Percentiles rank a stretch among this genome's conserved stretches.
Conservation (phyloP, 2,797 vertebrate genomes). For the Vipera latastei region DNA sequence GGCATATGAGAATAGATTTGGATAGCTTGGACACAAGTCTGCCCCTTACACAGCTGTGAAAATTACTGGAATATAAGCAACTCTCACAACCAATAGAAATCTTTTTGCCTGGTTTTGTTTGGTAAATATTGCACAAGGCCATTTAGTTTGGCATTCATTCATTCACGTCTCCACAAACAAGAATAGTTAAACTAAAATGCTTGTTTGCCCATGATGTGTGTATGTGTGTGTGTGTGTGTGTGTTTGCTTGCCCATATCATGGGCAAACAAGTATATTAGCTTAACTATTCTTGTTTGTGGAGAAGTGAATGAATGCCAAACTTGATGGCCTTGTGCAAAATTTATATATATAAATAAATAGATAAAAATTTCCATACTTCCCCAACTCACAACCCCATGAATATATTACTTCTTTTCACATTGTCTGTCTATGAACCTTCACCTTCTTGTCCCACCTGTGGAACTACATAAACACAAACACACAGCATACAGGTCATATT, state of each 20-base stretch:
- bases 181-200: neutral
- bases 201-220: neutral
- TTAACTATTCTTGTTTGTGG: neutral
- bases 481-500: neutral
- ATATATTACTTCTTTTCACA: slow-evolving; percentile 9
- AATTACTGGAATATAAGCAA: neutral
- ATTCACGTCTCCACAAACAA: neutral
- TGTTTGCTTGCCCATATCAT: neutral
- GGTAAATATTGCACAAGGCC: neutral
- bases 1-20: slow-evolving; percentile 1
- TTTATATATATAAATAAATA: neutral
- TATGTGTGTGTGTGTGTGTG: too few species aligned
- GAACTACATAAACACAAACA: neutral
- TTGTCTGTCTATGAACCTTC: neutral
- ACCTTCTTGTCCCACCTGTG: slow-evolving; percentile 1
- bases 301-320: neutral
- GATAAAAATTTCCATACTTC: neutral
- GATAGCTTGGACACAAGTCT: neutral
- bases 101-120: slow-evolving; percentile 21
- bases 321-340: neutral
- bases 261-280: neutral
- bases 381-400: fast-evolving
- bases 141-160: neutral
- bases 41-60: neutral
- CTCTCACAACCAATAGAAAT: neutral